phyloP scores from a whole-genome alignment of 1,140 invertebrate genomes.

The Neotoxoptera formosana region DNA sequence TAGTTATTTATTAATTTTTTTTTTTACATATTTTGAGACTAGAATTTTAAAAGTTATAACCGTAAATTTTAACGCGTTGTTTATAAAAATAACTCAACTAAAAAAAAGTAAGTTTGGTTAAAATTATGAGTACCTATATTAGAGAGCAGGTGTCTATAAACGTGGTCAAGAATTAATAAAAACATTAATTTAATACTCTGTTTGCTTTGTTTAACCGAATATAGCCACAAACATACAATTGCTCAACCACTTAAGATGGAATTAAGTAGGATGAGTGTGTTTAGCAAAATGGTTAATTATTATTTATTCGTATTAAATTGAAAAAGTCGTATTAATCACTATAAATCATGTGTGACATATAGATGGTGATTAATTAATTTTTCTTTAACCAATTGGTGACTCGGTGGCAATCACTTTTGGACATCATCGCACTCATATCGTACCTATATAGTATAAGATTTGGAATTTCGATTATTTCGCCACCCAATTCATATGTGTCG shows the following conservation, averaged over 20 bases:
- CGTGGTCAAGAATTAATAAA: too few species aligned
- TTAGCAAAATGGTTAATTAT: neutral
- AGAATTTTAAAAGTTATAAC: too few species aligned
- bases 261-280: neutral
- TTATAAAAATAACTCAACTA: neutral
- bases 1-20: neutral
- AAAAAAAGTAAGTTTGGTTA: neutral
- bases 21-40: too few species aligned
- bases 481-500: too few species aligned
- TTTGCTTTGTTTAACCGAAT: too few species aligned
- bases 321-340: neutral
- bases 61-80: neutral
- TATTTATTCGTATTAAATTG: neutral
- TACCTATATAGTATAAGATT: too few species aligned
- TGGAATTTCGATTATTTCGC: too few species aligned
- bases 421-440: too few species aligned
- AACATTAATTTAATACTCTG: too few species aligned
- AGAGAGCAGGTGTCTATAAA: too few species aligned
- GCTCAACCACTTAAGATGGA: neutral
- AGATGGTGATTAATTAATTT: neutral
- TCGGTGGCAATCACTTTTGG: too few species aligned
- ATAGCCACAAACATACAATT: too few species aligned
- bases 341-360: neutral
- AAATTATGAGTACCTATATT: neutral
- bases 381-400: neutral